Evolutionary conservation across 2,113 vertebrate species (phyloP).

Genomic region (Hassar affinis): DNA sequence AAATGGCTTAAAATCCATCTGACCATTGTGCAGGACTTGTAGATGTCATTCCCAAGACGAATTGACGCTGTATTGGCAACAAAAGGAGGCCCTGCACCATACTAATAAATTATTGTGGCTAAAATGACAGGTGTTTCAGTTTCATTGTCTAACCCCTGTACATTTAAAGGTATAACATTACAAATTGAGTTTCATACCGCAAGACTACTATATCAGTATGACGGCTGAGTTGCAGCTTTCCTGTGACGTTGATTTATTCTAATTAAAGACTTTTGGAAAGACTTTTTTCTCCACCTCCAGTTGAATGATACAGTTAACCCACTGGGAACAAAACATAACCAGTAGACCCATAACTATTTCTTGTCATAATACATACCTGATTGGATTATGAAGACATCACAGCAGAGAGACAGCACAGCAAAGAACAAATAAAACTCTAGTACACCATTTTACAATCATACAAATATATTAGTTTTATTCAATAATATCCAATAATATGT

Average conservation of each 20-base stretch:
- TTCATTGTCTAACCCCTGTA: too few relatives aligned
- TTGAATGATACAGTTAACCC: conserved; percentile 69
- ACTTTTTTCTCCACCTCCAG: conserved; percentile 60
- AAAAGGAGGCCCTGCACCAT: too few relatives aligned
- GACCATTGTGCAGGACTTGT: too few relatives aligned
- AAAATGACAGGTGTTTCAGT: too few relatives aligned
- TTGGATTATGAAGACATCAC: neutral
- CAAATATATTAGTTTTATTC: conserved; percentile 85
- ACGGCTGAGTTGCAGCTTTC: neutral
- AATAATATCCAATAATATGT: conserved; percentile 78
- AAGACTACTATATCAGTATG: neutral
- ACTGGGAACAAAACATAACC: conserved; percentile 59
- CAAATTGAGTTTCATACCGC: neutral
- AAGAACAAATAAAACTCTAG: conserved; percentile 52
- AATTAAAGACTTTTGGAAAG: conserved; percentile 51
- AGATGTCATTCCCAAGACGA: too few relatives aligned
- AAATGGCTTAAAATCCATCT: too few relatives aligned
- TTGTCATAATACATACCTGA: neutral
- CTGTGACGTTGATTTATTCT: neutral
- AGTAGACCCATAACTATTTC: conserved; percentile 29
- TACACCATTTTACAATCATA: conserved; percentile 74
- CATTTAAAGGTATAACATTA: neutral
- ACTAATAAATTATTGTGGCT: too few relatives aligned
- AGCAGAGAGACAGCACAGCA: neutral
- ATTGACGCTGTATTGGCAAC: too few relatives aligned